Conservation (phyloP, 2,113 vertebrate species). For the Ailurus styani region DNA sequence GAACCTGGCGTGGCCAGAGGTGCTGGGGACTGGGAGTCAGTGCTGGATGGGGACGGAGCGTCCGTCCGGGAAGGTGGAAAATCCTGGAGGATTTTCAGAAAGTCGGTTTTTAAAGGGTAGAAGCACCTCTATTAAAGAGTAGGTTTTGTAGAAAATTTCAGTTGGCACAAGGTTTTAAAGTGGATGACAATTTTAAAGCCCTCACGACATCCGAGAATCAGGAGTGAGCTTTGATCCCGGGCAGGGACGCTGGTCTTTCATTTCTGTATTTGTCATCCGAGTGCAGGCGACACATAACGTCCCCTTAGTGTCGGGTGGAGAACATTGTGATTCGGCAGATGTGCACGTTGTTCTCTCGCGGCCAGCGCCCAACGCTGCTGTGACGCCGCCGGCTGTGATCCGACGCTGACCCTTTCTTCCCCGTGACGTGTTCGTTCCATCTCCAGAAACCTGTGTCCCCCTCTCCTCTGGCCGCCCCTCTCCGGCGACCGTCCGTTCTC, state of each 20-base stretch:
- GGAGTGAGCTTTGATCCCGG: background rate
- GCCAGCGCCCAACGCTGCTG: too few relatives aligned
- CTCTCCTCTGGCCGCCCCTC: too few relatives aligned
- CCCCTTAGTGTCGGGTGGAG: background rate
- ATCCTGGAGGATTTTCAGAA: background rate
- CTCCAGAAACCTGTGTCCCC: too few relatives aligned
- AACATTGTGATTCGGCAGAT: too few relatives aligned
- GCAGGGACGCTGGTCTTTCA: background rate
- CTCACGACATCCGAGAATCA: background rate
- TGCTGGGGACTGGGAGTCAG: too few relatives aligned
- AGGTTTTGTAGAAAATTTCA: background rate
- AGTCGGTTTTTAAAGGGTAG: background rate
- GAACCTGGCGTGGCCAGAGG: background rate
- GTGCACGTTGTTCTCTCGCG: too few relatives aligned
- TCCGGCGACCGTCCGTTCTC: too few relatives aligned
- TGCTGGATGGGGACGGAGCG: background rate
- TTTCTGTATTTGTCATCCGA: too few relatives aligned
- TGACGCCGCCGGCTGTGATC: too few relatives aligned
- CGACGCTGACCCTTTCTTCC: too few relatives aligned
- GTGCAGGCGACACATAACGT: background rate
- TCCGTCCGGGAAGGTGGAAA: background rate
- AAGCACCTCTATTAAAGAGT: background rate
- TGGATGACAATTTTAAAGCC: background rate
- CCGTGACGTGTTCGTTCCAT: too few relatives aligned
- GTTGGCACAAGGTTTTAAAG: background rate